A percentile compares a stretch with the other conserved stretches of the same genome.
Conservation (phyloP, 1,140 invertebrate species). For the Pseudomyrmex pallidus region DNA sequence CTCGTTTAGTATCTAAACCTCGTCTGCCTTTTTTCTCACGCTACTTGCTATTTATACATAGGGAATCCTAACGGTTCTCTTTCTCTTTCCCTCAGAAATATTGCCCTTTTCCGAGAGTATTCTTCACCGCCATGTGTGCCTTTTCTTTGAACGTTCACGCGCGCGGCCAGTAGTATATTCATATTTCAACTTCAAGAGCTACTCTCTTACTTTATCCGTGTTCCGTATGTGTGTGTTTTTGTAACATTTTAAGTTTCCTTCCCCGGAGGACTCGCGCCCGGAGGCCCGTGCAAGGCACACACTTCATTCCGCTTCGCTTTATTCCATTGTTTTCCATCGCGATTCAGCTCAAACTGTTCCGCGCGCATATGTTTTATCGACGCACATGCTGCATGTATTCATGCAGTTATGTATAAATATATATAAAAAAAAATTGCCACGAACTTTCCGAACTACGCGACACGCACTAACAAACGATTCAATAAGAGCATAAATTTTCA, state of each 20-base stretch:
- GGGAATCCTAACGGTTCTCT: constrained; percentile 8
- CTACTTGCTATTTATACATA: constrained; percentile 2
- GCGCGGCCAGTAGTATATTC: constrained; percentile 56
- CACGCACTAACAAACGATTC: too few species aligned
- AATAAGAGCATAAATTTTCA: too few species aligned
- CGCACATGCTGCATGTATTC: constrained; percentile 16
- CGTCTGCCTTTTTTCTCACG: too few species aligned
- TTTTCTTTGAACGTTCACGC: constrained; percentile 52
- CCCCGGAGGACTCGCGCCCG: constrained; percentile 42
- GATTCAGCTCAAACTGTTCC: constrained; percentile 54
- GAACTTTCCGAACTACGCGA: too few species aligned
- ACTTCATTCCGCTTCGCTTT: constrained; percentile 58
- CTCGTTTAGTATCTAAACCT: too few species aligned
- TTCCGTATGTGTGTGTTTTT: constrained; percentile 43
- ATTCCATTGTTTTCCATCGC: constrained; percentile 57
- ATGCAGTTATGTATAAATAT: background rate
- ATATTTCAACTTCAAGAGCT: constrained; percentile 60
- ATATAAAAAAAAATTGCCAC: too few species aligned
- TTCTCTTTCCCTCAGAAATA: constrained; percentile 38
- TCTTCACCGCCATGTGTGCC: constrained; percentile 42
- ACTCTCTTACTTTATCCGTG: constrained; percentile 59
- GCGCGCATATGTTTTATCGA: constrained; percentile 40
- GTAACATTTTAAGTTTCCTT: constrained; percentile 59
- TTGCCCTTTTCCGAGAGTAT: constrained; percentile 47
- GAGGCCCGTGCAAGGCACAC: constrained; percentile 49